Percentiles rank a stretch among this genome's conserved stretches.
Evolutionary conservation across 2,888 invertebrate species (phyloP).

Genomic region (Sesia apiformis): DNA sequence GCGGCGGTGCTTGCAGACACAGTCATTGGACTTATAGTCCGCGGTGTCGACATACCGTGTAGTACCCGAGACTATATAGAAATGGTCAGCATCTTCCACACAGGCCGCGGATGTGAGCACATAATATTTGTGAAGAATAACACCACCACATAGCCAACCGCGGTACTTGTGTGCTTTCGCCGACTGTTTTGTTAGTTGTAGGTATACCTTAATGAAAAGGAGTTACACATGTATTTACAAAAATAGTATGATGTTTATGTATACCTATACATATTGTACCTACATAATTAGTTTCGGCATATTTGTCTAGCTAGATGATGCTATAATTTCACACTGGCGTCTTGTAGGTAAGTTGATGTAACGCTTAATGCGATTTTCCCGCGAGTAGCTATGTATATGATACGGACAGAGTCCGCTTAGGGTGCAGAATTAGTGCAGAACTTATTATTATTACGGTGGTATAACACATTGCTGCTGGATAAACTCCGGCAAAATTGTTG

Average conservation of each 20-base stretch:
- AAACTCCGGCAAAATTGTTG: no score
- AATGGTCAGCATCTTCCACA: conserved; percentile 62
- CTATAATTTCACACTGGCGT: not conserved
- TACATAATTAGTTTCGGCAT: not conserved
- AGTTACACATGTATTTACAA: no score
- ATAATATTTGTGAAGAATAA: conserved; percentile 47
- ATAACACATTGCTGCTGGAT: no score
- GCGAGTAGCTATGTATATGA: no score
- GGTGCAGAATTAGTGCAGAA: no score
- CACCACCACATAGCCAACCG: conserved; percentile 63
- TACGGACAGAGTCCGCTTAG: no score
- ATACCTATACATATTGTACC: no score
- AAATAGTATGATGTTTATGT: no score
- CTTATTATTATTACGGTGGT: no score
- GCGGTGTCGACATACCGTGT: conserved; percentile 56
- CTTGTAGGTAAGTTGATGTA: not conserved
- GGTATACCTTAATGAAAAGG: conserved; percentile 40
- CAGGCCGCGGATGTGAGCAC: conserved; percentile 65
- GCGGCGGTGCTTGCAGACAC: conserved; percentile 53
- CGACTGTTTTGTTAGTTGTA: conserved; percentile 59
- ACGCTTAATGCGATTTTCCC: no score
- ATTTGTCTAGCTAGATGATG: not conserved
- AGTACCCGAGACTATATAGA: conserved; percentile 61
- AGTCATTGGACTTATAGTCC: conserved; percentile 50
- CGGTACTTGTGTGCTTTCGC: conserved; percentile 62